phyloP scores from a whole-genome alignment of 92 coral and sea anemone genomes.

The Heteractis magnifica region DNA sequence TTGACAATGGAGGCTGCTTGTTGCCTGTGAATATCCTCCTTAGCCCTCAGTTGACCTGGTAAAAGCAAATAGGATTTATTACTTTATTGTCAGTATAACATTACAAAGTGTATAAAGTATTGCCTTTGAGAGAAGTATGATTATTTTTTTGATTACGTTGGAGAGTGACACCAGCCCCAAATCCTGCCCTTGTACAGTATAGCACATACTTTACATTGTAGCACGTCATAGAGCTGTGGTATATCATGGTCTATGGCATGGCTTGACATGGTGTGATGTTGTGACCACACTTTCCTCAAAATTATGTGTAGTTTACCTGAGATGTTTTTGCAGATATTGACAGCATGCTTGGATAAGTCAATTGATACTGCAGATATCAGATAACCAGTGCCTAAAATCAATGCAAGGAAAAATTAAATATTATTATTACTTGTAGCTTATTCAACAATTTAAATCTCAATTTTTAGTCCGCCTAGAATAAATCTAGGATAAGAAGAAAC shows the following conservation, averaged over 20 bases:
- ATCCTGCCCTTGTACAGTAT: no score
- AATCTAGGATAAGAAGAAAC: no score
- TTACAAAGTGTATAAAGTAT: neutral
- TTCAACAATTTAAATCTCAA: no score
- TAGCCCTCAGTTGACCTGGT: slow-evolving; percentile 77
- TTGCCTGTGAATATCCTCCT: slow-evolving; percentile 78
- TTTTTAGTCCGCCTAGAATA: no score
- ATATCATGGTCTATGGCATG: neutral
- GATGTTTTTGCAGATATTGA: slow-evolving; percentile 71
- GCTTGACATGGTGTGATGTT: neutral
- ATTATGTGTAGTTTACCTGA: slow-evolving; percentile 56
- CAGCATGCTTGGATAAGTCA: slow-evolving; percentile 92
- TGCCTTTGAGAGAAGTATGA: no score
- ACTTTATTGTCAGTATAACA: neutral
- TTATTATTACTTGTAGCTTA: neutral
- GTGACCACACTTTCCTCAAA: no score
- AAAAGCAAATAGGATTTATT: neutral
- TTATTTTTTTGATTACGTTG: no score
- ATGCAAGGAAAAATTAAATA: neutral
- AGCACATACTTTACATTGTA: neutral
- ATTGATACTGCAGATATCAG: slow-evolving; percentile 79
- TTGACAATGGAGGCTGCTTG: slow-evolving; percentile 64
- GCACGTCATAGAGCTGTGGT: neutral
- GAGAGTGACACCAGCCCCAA: no score
- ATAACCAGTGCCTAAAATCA: slow-evolving; percentile 64